Percentiles rank a stretch among this genome's conserved stretches.
Conservation (phyloP, 2,888 invertebrate genomes). For the Strigamia maritima region DNA sequence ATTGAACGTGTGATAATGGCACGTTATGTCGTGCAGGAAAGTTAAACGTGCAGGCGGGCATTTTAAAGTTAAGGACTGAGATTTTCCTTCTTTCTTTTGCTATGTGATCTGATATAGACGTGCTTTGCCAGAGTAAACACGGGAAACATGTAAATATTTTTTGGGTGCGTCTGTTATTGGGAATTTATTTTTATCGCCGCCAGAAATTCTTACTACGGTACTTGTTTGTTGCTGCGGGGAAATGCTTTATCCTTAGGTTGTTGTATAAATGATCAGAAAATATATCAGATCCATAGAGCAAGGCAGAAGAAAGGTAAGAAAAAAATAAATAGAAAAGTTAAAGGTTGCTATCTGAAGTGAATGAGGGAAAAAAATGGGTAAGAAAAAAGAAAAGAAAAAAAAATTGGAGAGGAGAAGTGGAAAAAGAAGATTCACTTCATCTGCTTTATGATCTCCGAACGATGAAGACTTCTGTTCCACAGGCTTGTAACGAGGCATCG, state of each 20-base stretch:
- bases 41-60: slow-evolving; percentile 3
- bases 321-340: slow-evolving; percentile 30
- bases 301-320: not conserved
- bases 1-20: not conserved
- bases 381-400: slow-evolving; percentile 11
- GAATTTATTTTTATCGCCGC: not conserved
- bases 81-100: not conserved
- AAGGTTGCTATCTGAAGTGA: slow-evolving; percentile 25
- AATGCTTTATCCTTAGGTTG: not conserved
- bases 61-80: not conserved
- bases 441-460: slow-evolving; percentile 29
- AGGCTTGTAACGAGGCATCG: slow-evolving; percentile 30
- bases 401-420: not conserved
- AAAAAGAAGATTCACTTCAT: slow-evolving; percentile 32
- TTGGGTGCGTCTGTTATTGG: not conserved
- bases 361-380: not conserved
- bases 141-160: not conserved
- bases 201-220: not conserved
- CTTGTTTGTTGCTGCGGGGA: not conserved
- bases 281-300: slow-evolving; percentile 17
- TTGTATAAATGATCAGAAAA: slow-evolving; percentile 8
- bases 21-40: not conserved
- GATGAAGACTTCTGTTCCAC: slow-evolving; percentile 27
- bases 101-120: not conserved
- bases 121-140: no score